phyloP scores from a whole-genome alignment of 2,113 vertebrate genomes.

The Saccopteryx bilineata region DNA sequence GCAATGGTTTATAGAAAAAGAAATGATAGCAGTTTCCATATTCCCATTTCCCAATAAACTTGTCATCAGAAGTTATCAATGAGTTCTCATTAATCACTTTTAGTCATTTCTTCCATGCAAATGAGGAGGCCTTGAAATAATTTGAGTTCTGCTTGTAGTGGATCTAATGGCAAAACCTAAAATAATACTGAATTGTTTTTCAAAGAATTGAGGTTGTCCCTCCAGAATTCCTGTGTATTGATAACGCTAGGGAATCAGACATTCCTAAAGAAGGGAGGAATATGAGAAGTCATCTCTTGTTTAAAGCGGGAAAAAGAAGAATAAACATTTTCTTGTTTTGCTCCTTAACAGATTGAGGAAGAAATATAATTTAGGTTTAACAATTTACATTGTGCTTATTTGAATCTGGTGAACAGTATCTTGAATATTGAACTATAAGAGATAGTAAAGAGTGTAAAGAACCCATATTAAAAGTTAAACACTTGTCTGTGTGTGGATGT shows the following conservation, averaged over 20 bases:
- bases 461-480: slow-evolving; percentile 16
- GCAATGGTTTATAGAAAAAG: slow-evolving; percentile 61
- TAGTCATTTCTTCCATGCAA: slow-evolving; percentile 67
- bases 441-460: neutral
- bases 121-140: slow-evolving; percentile 60
- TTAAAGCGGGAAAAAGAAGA: neutral
- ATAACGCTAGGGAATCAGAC: neutral
- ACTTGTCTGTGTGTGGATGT: neutral
- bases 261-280: neutral
- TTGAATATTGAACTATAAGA: neutral
- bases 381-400: neutral
- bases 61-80: slow-evolving; percentile 59
- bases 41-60: slow-evolving; percentile 70
- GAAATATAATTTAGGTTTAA: neutral
- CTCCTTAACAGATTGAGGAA: neutral
- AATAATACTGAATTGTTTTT: slow-evolving; percentile 26
- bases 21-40: slow-evolving; percentile 72
- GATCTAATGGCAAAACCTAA: slow-evolving; percentile 34
- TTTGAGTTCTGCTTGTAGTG: neutral
- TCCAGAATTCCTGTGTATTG: neutral
- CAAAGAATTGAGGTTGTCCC: neutral
- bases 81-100: slow-evolving; percentile 51
- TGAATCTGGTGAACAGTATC: neutral
- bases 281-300: neutral
- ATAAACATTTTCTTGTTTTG: neutral